A percentile compares a stretch with the other conserved stretches of the same genome.
Evolutionary conservation across 2,888 invertebrate genomes (phyloP).

Genomic region (Drosophila pseudotalamancana): DNA sequence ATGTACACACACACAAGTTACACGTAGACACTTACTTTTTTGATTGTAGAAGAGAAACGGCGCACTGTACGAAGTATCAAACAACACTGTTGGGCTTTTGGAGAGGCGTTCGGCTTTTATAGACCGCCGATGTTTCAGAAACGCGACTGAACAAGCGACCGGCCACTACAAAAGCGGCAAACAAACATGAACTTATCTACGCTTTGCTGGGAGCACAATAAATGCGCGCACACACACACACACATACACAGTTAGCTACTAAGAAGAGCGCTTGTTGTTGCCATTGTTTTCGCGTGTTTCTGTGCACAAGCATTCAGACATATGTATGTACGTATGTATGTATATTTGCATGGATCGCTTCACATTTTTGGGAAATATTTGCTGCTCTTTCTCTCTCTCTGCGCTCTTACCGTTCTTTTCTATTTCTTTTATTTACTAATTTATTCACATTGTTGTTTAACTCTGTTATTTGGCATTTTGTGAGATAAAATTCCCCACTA

Average conservation of each 20-base stretch:
- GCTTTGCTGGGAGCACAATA: constrained; percentile 4
- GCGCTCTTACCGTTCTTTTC: constrained; percentile 3
- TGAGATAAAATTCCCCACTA: constrained; percentile 5
- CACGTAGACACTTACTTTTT: constrained; percentile 59
- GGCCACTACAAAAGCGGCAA: constrained; percentile 38
- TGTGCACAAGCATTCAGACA: not conserved
- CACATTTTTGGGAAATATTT: constrained; percentile 8
- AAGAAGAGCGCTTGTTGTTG: constrained; percentile 40
- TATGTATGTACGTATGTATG: not conserved
- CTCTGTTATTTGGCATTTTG: not conserved
- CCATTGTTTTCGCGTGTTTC: constrained; percentile 12
- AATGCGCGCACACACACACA: not conserved
- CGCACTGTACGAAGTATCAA: constrained; percentile 66
- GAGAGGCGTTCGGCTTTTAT: constrained; percentile 58
- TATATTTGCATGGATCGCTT: constrained; percentile 23
- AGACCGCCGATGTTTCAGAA: constrained; percentile 18
- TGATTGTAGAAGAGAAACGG: constrained; percentile 33
- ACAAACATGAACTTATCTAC: constrained; percentile 19
- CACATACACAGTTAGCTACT: constrained; percentile 4
- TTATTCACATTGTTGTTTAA: constrained; percentile 23
- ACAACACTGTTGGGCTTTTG: constrained; percentile 47
- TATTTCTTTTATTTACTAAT: constrained; percentile 18
- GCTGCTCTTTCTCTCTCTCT: constrained; percentile 12
- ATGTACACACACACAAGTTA: not conserved
- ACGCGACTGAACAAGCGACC: constrained; percentile 8